A percentile compares a stretch with the other conserved stretches of the same genome.
Evolutionary conservation across 2,113 vertebrate species (phyloP).

Genomic region (Tetraodon nigroviridis): DNA sequence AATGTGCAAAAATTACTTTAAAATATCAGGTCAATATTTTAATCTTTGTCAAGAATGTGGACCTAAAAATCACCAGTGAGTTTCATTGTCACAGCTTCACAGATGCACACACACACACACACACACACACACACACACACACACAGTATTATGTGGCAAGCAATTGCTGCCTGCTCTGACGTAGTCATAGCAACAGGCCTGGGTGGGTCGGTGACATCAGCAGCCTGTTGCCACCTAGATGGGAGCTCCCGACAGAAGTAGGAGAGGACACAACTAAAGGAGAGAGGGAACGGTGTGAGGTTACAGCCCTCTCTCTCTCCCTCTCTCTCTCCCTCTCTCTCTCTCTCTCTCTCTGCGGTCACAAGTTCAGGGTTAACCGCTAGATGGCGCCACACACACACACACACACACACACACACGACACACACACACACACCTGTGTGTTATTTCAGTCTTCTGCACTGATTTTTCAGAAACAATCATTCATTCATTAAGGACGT

Average conservation of each 20-base stretch:
- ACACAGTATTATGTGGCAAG: constrained; percentile 33
- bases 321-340: background rate
- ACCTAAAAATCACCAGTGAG: too few relatives aligned
- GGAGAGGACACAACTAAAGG: background rate
- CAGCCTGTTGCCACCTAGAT: constrained; percentile 33
- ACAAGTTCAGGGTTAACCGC: constrained; percentile 10
- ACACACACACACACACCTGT: constrained; percentile 16
- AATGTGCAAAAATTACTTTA: too few relatives aligned
- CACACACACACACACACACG: background rate
- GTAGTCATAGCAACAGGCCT: constrained; percentile 47
- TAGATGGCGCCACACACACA: constrained; percentile 41
- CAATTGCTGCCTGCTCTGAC: constrained; percentile 36
- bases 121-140: constrained; percentile 13
- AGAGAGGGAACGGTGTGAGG: constrained; percentile 1
- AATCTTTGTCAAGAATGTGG: too few relatives aligned
- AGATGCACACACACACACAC: constrained; percentile 7
- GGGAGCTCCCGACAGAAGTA: constrained; percentile 8
- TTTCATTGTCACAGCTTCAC: background rate
- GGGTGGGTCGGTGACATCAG: constrained; percentile 50
- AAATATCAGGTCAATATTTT: too few relatives aligned
- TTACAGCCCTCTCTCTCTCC: background rate
- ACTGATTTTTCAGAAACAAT: too few relatives aligned
- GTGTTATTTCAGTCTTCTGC: too few relatives aligned
- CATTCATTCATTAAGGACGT: too few relatives aligned
- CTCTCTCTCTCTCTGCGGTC: background rate